Evolutionary conservation across 2,113 vertebrate genomes (phyloP).

Genomic region (Phrynosoma platyrhinos): DNA sequence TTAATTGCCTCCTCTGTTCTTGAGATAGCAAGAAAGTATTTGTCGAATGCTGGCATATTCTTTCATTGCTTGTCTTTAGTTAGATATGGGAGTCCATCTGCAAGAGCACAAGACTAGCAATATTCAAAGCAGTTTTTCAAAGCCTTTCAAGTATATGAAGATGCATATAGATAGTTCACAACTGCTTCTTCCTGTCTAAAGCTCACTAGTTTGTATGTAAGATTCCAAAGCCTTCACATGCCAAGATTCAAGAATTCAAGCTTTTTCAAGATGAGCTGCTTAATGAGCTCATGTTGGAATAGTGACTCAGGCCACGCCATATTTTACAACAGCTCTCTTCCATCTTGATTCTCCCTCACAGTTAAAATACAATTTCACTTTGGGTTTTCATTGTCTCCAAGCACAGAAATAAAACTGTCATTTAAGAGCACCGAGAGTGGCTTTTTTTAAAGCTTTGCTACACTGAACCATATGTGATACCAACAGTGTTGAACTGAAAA

Average conservation of each 20-base stretch:
- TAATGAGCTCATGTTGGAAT: conserved; percentile 51
- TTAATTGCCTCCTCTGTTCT: not conserved
- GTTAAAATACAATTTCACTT: conserved; percentile 41
- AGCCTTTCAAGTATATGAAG: accelerated
- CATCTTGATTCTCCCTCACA: conserved; percentile 2
- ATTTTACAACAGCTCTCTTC: conserved; percentile 28
- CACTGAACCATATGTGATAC: not conserved
- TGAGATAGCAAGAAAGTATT: not conserved
- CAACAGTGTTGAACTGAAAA: not conserved
- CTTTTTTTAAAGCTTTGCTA: not conserved
- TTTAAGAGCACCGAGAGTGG: not conserved
- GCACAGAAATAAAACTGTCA: not conserved
- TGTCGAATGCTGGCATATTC: not conserved
- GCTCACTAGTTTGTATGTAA: not conserved
- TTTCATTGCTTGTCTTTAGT: not conserved
- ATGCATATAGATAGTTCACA: not conserved
- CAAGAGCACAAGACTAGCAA: conserved; percentile 11
- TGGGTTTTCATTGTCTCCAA: conserved; percentile 56
- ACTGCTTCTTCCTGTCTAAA: conserved; percentile 9
- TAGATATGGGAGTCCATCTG: not conserved
- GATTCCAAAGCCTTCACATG: conserved; percentile 42
- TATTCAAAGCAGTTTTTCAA: not conserved
- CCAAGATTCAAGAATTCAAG: conserved; percentile 45
- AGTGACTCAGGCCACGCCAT: conserved; percentile 31
- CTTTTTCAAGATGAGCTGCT: conserved; percentile 37